These are phyloP conservation scores for Ooceraea biroi DNA, from an alignment of 1,140 invertebrate species.

Conservation along the genomic window DNA sequence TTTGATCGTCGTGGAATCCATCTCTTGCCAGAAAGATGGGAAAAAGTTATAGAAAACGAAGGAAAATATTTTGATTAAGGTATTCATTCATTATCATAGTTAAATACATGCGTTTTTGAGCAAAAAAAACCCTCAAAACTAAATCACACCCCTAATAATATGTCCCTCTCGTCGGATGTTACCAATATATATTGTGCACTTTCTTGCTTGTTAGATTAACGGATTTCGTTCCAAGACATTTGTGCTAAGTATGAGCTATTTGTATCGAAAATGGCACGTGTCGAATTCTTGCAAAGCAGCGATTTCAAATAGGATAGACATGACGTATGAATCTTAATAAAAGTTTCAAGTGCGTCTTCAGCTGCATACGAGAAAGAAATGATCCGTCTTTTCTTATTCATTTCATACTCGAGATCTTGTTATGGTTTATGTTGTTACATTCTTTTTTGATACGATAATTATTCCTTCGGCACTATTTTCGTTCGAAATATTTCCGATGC, in stretches of 20 bases:
- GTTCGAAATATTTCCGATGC: slow-evolving; percentile 55
- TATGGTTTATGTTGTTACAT: not conserved
- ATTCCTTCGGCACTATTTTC: slow-evolving; percentile 19
- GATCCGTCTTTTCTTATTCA: not conserved
- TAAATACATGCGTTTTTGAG: too few relatives aligned
- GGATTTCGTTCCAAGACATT: not conserved
- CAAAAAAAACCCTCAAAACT: too few relatives aligned
- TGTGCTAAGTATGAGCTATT: not conserved
- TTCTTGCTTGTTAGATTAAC: slow-evolving; percentile 1
- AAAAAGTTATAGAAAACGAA: too few relatives aligned
- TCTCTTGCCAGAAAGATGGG: too few relatives aligned
- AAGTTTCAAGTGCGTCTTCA: not conserved
- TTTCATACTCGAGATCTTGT: not conserved
- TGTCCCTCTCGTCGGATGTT: not conserved
- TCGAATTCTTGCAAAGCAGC: not conserved
- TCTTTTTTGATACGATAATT: slow-evolving; percentile 11
- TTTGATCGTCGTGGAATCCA: too few relatives aligned
- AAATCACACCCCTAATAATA: too few relatives aligned
- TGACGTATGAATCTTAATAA: not conserved
- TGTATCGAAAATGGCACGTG: slow-evolving; percentile 3
- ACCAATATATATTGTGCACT: not conserved
- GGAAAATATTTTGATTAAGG: too few relatives aligned
- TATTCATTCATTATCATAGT: too few relatives aligned
- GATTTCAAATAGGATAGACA: not conserved
- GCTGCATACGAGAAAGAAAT: not conserved